Percentiles rank a stretch among this genome's conserved stretches.
Conservation (phyloP, 30 jellyfish, hydroid and myxozoan species). For the Turritopsis dohrnii region DNA sequence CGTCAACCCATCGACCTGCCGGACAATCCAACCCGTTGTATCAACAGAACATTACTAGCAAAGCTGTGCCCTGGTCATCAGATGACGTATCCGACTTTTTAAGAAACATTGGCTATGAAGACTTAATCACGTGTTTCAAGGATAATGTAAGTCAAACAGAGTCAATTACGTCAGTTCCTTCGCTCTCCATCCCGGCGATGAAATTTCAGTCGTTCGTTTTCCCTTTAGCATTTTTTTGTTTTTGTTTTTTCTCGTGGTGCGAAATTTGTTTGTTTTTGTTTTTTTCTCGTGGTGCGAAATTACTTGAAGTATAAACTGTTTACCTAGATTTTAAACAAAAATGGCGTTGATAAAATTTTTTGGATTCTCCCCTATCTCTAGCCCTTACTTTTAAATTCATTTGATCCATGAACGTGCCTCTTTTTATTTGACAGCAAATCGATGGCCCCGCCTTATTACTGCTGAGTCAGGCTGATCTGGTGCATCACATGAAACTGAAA, state of each 20-base stretch:
- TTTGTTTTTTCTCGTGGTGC: no score
- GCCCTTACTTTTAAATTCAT: neutral
- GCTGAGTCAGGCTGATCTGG: constrained; percentile 94
- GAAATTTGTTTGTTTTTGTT: no score
- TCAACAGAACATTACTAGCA: constrained; percentile 24
- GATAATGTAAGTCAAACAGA: constrained; percentile 67
- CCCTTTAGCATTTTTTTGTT: neutral
- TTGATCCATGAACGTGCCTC: neutral
- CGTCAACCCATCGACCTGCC: constrained; percentile 39
- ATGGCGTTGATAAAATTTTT: no score
- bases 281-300: no score
- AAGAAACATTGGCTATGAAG: constrained; percentile 60
- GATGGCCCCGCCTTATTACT: constrained; percentile 92
- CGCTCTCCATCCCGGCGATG: no score
- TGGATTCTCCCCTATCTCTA: no score
- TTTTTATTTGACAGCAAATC: constrained; percentile 58
- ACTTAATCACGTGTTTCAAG: constrained; percentile 64
- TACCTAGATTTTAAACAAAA: no score
- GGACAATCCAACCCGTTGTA: neutral
- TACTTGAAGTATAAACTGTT: no score
- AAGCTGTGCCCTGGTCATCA: constrained; percentile 66
- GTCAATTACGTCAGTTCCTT: no score
- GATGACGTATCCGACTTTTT: constrained; percentile 77
- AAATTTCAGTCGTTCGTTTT: neutral
- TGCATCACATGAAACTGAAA: constrained; percentile 70